Base-by-base conservation (phyloP, 2,888 invertebrate species). In the Petrolisthes manimaculis region DNA sequence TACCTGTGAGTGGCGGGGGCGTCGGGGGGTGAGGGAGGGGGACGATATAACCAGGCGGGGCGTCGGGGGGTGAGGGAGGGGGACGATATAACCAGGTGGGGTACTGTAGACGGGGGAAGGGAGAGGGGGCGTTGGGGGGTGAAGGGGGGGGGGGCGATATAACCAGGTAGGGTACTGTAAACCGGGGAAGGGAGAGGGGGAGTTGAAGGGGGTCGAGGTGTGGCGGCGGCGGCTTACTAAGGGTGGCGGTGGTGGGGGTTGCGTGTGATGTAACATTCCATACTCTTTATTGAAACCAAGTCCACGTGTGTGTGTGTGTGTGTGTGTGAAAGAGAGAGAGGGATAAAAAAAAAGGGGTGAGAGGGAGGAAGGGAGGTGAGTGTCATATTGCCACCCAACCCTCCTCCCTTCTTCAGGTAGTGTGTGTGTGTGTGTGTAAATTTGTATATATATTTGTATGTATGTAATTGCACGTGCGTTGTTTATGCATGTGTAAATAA, bases 211-310 rank as follows among this genome's bases (percentile, higher is more conserved):
- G 56, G 74, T 18, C 51, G 74, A 74, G 55, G 5, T 6, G 54
- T 18, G 24, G 18, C 12, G 56, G 0, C 14, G 80, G 6, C 6
- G 37, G 21, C 37, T n/a, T 6, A 37, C 24, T 51, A 21, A n/a
- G 24, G 53, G 21, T 6, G 67, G 37, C 3, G 21, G 69, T 69
- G 71, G 61, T 8, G 24, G 54, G 84, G 77, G 84, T 54, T 12
- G n/a, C 67, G n/a, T n/a, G 56, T 53, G 79, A 55, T 3, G 54
- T 54, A 79, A 55, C 71, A 71, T 71, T 71, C 71, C 71, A 71
- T 71, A 71, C 71, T 71, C 71, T 71, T 71, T 71, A 71, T 71
- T 71, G n/a, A 71, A 71, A 71, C 12, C n/a, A 71, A 71, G 71
- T 71, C 71, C 71, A 71, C 9, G 71, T 18, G 71, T 12, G 71